Percentiles rank a stretch among this genome's conserved stretches.
phyloP scores from a whole-genome alignment of 2,888 invertebrate species.

The Melieria picta region DNA sequence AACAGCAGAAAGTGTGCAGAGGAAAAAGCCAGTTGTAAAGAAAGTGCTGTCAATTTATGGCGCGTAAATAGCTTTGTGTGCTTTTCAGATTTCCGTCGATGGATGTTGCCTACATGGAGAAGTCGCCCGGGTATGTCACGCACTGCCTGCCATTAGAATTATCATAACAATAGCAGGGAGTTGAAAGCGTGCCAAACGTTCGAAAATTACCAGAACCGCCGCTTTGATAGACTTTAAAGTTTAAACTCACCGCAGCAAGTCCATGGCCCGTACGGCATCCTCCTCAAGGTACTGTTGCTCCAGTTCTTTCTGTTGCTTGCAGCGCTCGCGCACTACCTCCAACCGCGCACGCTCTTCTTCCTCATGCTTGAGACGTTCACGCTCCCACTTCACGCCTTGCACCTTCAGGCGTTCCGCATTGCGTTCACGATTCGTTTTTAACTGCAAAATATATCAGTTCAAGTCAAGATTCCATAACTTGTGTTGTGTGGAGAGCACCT shows the following conservation, averaged over 20 bases:
- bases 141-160: too few relatives aligned
- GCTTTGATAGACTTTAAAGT: neutral
- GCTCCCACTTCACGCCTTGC: slow-evolving; percentile 65
- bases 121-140: neutral
- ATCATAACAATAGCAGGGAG: neutral
- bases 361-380: slow-evolving; percentile 59
- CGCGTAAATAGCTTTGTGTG: neutral
- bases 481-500: slow-evolving; percentile 57
- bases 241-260: slow-evolving; percentile 61
- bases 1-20: neutral
- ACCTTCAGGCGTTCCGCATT: slow-evolving; percentile 63
- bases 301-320: slow-evolving; percentile 52
- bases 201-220: too few relatives aligned
- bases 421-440: slow-evolving; percentile 64
- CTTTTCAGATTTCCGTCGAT: neutral
- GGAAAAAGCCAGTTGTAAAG: neutral
- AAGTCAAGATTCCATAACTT: neutral
- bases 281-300: slow-evolving; percentile 59
- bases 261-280: slow-evolving; percentile 61
- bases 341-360: slow-evolving; percentile 57
- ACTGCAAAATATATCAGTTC: slow-evolving; percentile 44
- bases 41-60: neutral
- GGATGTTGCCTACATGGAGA: neutral
- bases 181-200: neutral
- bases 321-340: slow-evolving; percentile 50